These are phyloP conservation scores for Coptotermes formosanus DNA, from an alignment of 1,140 invertebrate genomes.

Conservation along the genomic window DNA sequence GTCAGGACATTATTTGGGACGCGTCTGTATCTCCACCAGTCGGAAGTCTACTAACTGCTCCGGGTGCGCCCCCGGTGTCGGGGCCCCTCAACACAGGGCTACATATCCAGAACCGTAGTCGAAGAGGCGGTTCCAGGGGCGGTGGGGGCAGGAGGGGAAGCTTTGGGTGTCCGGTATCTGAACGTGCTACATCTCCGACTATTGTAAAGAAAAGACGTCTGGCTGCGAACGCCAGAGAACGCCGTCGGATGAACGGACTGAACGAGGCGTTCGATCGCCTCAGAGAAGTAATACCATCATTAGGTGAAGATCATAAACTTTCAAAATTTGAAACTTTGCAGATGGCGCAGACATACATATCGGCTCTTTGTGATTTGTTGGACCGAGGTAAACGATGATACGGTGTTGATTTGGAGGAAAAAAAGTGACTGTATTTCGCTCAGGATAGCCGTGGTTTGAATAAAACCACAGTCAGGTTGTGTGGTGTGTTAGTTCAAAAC, in stretches of 20 bases:
- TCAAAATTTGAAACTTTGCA: slow-evolving; percentile 67
- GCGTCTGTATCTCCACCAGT: neutral
- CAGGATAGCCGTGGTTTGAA: too few species aligned
- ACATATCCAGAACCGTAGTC: neutral
- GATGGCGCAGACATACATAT: slow-evolving; percentile 66
- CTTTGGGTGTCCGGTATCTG: neutral
- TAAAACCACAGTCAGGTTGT: too few species aligned
- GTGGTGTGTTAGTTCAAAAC: too few species aligned
- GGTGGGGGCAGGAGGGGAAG: neutral
- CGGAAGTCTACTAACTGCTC: neutral
- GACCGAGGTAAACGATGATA: slow-evolving; percentile 35
- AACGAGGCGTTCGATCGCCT: slow-evolving; percentile 62
- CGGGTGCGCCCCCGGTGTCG: neutral
- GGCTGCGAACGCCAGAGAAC: slow-evolving; percentile 59
- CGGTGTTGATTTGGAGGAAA: too few species aligned
- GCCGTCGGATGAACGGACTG: slow-evolving; percentile 60
- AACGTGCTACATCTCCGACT: slow-evolving; percentile 41
- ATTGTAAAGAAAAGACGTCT: slow-evolving; percentile 50
- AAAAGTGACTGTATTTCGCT: too few species aligned
- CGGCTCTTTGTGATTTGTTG: slow-evolving; percentile 52
- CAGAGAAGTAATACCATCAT: slow-evolving; percentile 58
- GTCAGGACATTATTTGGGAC: neutral
- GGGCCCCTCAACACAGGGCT: too few species aligned
- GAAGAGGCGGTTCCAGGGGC: neutral
- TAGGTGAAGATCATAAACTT: slow-evolving; percentile 59